phyloP scores from a whole-genome alignment of 2,113 vertebrate species.

The Nyctereutes procyonoides region DNA sequence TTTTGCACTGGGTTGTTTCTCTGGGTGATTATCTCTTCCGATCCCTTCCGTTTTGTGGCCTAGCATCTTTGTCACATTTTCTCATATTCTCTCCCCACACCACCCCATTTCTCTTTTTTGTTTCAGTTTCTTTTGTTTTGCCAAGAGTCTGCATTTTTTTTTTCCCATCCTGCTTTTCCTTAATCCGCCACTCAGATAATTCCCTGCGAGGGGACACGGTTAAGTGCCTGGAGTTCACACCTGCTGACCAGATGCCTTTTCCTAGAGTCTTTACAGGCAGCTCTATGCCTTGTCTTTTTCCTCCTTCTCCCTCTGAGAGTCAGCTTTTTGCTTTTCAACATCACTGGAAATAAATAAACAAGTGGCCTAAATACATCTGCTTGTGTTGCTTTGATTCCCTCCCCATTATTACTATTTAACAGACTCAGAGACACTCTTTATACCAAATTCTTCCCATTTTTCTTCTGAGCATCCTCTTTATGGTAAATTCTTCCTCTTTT shows the following conservation, averaged over 20 bases:
- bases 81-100: neutral
- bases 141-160: neutral
- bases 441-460: conserved; percentile 77
- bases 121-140: neutral
- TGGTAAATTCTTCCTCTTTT: conserved; percentile 78
- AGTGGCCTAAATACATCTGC: conserved; percentile 76
- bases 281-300: conserved; percentile 44
- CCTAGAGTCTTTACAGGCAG: neutral
- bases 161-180: neutral
- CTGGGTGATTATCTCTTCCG: neutral
- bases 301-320: conserved; percentile 43
- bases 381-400: conserved; percentile 76
- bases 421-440: conserved; percentile 75
- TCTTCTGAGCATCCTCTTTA: conserved; percentile 77
- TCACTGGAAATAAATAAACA: conserved; percentile 79
- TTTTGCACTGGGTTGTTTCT: neutral
- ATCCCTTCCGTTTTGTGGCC: neutral
- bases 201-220: neutral
- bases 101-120: neutral
- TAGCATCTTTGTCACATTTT: neutral
- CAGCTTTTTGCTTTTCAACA: conserved; percentile 69
- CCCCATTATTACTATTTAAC: conserved; percentile 79
- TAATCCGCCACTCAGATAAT: neutral
- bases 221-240: conserved; percentile 57
- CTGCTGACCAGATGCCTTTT: conserved; percentile 78